Percentiles rank a stretch among this genome's conserved stretches.
phyloP scores from a whole-genome alignment of 2,797 vertebrate species.

The Numenius phaeopus region DNA sequence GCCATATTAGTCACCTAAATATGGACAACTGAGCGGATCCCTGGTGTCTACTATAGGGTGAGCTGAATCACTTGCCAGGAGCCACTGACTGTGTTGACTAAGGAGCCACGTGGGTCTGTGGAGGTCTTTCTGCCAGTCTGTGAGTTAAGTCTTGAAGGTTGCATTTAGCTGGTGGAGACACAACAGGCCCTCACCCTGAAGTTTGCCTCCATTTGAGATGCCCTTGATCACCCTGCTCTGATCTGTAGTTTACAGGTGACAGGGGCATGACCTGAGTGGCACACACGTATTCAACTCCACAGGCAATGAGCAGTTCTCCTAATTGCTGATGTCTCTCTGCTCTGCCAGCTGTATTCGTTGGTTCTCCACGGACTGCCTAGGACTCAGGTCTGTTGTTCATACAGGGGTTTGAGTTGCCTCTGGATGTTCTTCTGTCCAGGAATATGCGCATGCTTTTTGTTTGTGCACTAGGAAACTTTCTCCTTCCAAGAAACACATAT shows the following conservation, averaged over 20 bases:
- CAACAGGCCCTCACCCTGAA: accelerated
- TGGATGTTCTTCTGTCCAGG: not conserved
- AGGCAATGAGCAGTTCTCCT: not conserved
- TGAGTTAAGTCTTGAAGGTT: not conserved
- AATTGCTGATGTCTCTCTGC: not conserved
- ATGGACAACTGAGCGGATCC: not conserved
- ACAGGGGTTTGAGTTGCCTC: not conserved
- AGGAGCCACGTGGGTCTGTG: not conserved
- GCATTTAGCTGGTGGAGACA: not conserved
- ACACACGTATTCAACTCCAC: not conserved
- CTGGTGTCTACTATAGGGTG: not conserved
- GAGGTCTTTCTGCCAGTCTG: not conserved
- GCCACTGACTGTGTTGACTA: not conserved
- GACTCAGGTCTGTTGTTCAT: not conserved
- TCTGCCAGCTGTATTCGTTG: not conserved
- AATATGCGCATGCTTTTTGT: not conserved
- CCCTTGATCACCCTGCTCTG: not conserved
- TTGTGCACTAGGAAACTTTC: not conserved
- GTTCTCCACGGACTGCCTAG: not conserved
- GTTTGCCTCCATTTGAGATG: not conserved
- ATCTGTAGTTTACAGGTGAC: not conserved
- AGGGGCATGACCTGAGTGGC: not conserved
- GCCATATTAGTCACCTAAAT: not conserved
- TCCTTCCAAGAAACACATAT: slow-evolving; percentile 38
- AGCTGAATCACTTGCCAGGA: not conserved